These are phyloP conservation scores for Baccha elongata DNA, from an alignment of 2,888 invertebrate species.

Conservation along the genomic window DNA sequence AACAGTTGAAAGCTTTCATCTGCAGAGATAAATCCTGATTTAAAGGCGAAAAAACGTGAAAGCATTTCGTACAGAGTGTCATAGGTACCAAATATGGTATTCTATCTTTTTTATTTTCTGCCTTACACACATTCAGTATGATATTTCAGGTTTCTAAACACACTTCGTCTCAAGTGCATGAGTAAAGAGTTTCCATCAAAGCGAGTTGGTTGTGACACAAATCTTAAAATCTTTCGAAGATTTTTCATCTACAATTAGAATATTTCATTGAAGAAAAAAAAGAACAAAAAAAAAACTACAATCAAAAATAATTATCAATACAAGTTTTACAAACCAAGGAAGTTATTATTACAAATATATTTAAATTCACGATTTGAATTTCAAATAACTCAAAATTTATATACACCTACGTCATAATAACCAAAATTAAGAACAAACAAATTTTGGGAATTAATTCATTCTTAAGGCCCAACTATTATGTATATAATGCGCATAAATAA, in stretches of 20 bases:
- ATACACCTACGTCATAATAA: no score
- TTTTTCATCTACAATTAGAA: background rate
- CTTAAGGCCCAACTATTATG: no score
- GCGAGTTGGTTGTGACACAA: constrained; percentile 21
- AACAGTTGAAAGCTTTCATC: constrained; percentile 50
- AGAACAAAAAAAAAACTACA: no score
- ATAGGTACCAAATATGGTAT: constrained; percentile 1
- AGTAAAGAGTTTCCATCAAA: constrained; percentile 1
- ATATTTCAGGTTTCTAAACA: constrained; percentile 24
- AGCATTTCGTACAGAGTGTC: constrained; percentile 44
- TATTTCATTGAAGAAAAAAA: no score
- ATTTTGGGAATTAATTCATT: no score
- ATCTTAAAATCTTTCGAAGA: background rate
- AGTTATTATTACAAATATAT: no score
- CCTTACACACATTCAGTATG: constrained; percentile 7
- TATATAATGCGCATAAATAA: no score
- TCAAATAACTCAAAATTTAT: no score
- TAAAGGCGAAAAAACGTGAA: constrained; percentile 35
- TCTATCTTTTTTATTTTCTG: background rate
- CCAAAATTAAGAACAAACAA: no score
- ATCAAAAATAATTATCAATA: no score
- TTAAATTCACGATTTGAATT: no score
- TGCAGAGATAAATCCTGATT: constrained; percentile 56
- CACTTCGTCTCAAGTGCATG: constrained; percentile 21
- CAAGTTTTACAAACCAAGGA: no score